Evolutionary conservation across 1,140 invertebrate species (phyloP), one percentile per base, ranked within the genome.

Genomic region (Drosophila bocqueti): DNA sequence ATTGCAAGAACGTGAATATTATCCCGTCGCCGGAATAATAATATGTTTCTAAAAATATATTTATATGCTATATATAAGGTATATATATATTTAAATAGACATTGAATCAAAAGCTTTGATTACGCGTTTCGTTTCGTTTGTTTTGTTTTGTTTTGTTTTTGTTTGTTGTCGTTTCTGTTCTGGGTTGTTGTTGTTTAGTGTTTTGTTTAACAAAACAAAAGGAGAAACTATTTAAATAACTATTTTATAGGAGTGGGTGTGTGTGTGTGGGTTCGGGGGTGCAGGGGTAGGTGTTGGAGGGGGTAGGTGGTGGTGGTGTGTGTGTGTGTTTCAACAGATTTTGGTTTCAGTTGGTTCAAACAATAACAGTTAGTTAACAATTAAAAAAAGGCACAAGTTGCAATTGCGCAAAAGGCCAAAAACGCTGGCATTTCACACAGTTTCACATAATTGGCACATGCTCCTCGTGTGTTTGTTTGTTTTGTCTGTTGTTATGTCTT

Each of bases 21-120:
- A 90, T 82, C 65, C 68, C 85, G 82, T 85, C 73, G 73, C 84
- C 85, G 84, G 89, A 79, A 90, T 82, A 90, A 90, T 84, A 83
- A 91, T 89, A 90, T 90, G 65, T 90, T 90, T 90, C 82, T 91
- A 91, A 90, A 90, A 90, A 90, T 90, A 90, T 91, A 91, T 87
- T 89, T 91, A 90, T 90, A 90, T 90, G 79, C 86, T 91, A 90
- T 89, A 87, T 86, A 87, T 89, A 86, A 74, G 57, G 59, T 87
- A 87, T 86, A 80, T 81, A 66, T 78, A 81, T 81, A 71, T 90
- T 87, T 90, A 89, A 90, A 90, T 85, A 90, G 85, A 90, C 83
- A 71, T 91, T 82, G 77, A 84, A 87, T 89, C 85, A 87, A 87
- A 57, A 89, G 85, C 81, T 89, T 87, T 84, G 84, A 83, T 87